A percentile compares a stretch with the other conserved stretches of the same genome.
Evolutionary conservation across 1,140 invertebrate genomes (phyloP).

Genomic region (Aphaenogaster floridana): DNA sequence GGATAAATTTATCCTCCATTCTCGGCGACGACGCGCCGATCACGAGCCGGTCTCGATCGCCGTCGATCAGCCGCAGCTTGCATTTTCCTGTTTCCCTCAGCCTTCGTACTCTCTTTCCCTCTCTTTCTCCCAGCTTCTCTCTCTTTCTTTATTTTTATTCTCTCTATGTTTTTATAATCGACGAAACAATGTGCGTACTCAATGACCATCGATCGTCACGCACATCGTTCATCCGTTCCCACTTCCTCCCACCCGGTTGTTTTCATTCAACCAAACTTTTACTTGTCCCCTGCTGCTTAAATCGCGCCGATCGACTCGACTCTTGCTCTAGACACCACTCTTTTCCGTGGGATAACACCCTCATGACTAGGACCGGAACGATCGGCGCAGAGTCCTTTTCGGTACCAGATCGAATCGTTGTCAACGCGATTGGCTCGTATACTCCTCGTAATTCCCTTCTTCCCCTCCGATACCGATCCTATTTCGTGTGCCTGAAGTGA

Average conservation of each 20-base stretch:
- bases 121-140: not conserved
- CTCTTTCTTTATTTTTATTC: not conserved
- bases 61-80: conserved; percentile 21
- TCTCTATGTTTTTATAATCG: not conserved
- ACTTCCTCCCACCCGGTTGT: not conserved
- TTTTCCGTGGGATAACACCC: not conserved
- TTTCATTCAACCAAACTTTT: conserved; percentile 25
- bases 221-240: conserved; percentile 22
- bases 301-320: not conserved
- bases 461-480: not conserved
- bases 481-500: not conserved
- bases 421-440: not conserved
- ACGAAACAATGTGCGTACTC: conserved; percentile 12
- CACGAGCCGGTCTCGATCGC: conserved; percentile 32
- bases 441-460: not conserved
- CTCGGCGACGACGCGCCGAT: conserved; percentile 36
- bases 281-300: not conserved
- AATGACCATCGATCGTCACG: conserved; percentile 40
- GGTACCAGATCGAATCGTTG: not conserved
- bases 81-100: not conserved
- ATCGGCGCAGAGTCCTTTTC: not conserved
- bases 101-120: not conserved
- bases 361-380: not conserved
- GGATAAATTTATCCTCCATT: conserved; percentile 61
- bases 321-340: not conserved